A percentile compares a stretch with the other conserved stretches of the same genome.
phyloP scores from a whole-genome alignment of 1,140 invertebrate species.

The Marisa cornuarietis region DNA sequence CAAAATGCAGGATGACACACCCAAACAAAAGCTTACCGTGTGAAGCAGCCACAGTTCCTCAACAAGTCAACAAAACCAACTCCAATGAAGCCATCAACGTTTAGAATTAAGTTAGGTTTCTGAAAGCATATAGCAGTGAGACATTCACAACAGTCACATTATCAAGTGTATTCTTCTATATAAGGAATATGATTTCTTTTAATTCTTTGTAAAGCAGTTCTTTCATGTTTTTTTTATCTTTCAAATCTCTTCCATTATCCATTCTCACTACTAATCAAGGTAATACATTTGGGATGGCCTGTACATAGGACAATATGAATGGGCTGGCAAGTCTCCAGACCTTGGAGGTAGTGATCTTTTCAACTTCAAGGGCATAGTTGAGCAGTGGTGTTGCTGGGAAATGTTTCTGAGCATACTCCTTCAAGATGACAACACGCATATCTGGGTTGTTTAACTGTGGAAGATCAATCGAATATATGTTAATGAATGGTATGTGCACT shows the following conservation, averaged over 20 bases:
- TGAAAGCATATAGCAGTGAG: constrained; percentile 47
- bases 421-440: constrained; percentile 94
- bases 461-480: constrained; percentile 31
- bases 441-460: constrained; percentile 96
- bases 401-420: constrained; percentile 93
- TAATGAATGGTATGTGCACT: too few relatives aligned
- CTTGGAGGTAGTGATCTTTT: constrained; percentile 98
- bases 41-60: constrained; percentile 78
- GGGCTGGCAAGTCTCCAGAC: constrained; percentile 41
- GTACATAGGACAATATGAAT: too few relatives aligned
- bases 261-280: too few relatives aligned
- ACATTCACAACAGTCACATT: neutral
- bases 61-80: constrained; percentile 97
- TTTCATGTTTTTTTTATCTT: too few relatives aligned
- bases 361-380: constrained; percentile 95
- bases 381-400: constrained; percentile 93
- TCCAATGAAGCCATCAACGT: constrained; percentile 98
- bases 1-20: too few relatives aligned
- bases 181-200: too few relatives aligned
- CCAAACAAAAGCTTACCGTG: constrained; percentile 71
- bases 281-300: too few relatives aligned
- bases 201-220: too few relatives aligned
- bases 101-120: constrained; percentile 99
- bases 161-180: too few relatives aligned
- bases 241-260: too few relatives aligned